Evolutionary conservation across 2,113 vertebrate species (phyloP), one percentile per base, ranked within the genome.

Genomic region (Oreochromis aureus): DNA sequence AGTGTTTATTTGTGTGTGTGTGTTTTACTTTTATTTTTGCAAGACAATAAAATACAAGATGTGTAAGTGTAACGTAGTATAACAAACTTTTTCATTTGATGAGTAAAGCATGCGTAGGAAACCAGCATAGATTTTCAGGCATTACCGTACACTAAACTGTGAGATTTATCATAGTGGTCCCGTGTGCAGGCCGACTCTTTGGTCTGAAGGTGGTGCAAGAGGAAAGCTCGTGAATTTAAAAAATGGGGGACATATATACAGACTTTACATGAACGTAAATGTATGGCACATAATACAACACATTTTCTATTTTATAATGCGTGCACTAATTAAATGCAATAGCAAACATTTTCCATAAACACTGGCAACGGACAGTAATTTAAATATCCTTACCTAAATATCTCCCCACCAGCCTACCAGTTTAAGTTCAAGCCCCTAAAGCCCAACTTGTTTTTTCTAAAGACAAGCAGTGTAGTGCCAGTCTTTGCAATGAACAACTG

Each of bases 191-290:
- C 48, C 66, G 10, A 58, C 51, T 19, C 3, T 79, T 71, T 83
- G 84, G 12, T 87, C 84, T 86, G 36, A 69, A 56, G 81, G 71
- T 78, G 89, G 86, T 46, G 81, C 81, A 84, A 85, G 80, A 84
- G 51, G n/a, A 61, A 48, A 71, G 53, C 44, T 80, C 18, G 5
- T 41, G 51, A 41, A 39, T 39, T 66, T 0, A 10, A 61, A 32
- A 63, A 36, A 36, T 0, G 8, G 30, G 3, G 18, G 3, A 19
- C 59, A 39, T 66, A 13, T 13, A 22, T 66, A 22, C 61, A 22
- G 34, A n/a, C 34, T 66, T 66, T 66, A 39, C 61, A 41, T 41
- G 18, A 22, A 69, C 19, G 12, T 41, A 22, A 69, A 69, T 69
- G 10, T 6, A 69, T 66, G 19, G 11, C 36, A 39, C n/a, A 69